Evolutionary conservation across 1,140 invertebrate genomes (phyloP).

Genomic region (Drosophila busckii): DNA sequence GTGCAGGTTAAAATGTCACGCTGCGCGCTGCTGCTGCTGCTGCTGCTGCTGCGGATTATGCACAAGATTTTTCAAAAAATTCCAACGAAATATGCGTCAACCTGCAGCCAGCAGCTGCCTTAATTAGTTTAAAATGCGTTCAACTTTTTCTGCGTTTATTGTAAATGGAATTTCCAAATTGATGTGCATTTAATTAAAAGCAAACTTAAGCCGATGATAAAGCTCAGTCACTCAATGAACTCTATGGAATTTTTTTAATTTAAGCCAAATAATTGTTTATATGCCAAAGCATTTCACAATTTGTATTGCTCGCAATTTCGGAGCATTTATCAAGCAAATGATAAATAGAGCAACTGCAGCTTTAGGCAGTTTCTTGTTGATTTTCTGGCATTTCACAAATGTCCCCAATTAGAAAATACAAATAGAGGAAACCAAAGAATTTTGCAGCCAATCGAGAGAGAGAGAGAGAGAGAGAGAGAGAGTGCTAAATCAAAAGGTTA

Average conservation of each 20-base stretch:
- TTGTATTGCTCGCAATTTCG: too few species aligned
- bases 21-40: slow-evolving; percentile 10
- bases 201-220: slow-evolving; percentile 34
- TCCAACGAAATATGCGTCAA: background rate
- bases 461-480: background rate
- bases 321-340: too few species aligned
- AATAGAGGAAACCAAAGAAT: background rate
- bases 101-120: slow-evolving; percentile 8
- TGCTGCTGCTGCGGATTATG: slow-evolving; percentile 50
- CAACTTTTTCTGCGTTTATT: background rate
- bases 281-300: too few species aligned
- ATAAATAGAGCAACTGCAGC: too few species aligned
- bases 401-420: slow-evolving; percentile 33
- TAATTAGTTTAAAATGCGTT: slow-evolving; percentile 49
- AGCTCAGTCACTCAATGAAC: too few species aligned
- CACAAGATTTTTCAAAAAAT: slow-evolving; percentile 32
- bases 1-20: background rate
- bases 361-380: slow-evolving; percentile 3
- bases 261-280: too few species aligned
- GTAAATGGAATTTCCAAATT: slow-evolving; percentile 24
- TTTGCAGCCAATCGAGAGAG: background rate
- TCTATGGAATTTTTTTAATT: too few species aligned
- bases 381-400: slow-evolving; percentile 22
- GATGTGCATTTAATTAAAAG: slow-evolving; percentile 39
- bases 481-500: slow-evolving; percentile 36